These are phyloP conservation scores for Sebastes goodei DNA, from an alignment of 2,797 vertebrate genomes.

Conservation along the genomic window DNA sequence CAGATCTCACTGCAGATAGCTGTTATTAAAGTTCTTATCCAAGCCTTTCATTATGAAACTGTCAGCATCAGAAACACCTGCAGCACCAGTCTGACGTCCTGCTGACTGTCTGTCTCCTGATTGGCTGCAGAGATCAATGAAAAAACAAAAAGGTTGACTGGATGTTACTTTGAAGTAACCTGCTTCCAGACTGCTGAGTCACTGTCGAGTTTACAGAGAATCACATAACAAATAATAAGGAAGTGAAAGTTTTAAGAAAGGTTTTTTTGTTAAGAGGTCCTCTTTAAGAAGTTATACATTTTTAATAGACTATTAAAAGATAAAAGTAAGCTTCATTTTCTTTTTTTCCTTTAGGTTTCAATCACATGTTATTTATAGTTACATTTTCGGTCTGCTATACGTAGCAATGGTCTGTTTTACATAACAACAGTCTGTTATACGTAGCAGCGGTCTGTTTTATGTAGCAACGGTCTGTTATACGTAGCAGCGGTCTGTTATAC, in stretches of 20 bases:
- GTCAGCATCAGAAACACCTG: background rate
- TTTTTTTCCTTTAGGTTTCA: too few relatives aligned
- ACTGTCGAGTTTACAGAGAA: background rate
- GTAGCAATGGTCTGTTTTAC: too few relatives aligned
- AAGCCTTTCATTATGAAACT: slow-evolving; percentile 79
- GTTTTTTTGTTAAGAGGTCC: background rate
- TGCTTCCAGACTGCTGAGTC: background rate
- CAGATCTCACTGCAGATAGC: slow-evolving; percentile 79
- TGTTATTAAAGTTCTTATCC: slow-evolving; percentile 96
- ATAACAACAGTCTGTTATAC: too few relatives aligned
- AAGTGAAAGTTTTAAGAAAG: too few relatives aligned
- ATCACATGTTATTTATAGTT: too few relatives aligned
- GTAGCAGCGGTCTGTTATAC: too few relatives aligned
- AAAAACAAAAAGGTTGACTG: background rate
- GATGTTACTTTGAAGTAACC: background rate
- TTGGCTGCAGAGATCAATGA: background rate
- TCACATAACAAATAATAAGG: too few relatives aligned
- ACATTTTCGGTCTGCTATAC: too few relatives aligned
- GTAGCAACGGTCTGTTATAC: too few relatives aligned
- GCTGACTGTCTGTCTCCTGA: slow-evolving; percentile 8
- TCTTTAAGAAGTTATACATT: background rate
- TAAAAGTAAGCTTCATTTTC: background rate
- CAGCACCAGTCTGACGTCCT: slow-evolving; percentile 10
- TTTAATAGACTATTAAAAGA: background rate
- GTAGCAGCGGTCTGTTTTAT: too few relatives aligned